phyloP scores from a whole-genome alignment of 2,113 vertebrate species.

The Ammospiza nelsoni region DNA sequence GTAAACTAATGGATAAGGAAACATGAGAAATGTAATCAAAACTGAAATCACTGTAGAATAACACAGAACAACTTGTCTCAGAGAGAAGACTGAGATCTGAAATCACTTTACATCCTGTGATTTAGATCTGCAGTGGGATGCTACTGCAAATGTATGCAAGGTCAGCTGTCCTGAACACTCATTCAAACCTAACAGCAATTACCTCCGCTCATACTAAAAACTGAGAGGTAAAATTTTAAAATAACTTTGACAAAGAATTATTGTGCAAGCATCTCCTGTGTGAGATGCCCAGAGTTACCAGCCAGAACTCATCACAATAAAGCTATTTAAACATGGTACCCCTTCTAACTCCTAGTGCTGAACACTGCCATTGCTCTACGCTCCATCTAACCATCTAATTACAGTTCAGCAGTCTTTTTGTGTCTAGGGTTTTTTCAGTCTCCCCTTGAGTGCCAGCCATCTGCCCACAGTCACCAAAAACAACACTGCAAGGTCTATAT shows the following conservation, averaged over 20 bases:
- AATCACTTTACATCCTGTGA: background rate
- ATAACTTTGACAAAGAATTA: conserved; percentile 35
- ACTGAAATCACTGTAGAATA: background rate
- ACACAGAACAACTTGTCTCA: background rate
- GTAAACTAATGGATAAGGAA: conserved; percentile 26
- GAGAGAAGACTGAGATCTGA: background rate
- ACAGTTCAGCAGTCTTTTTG: conserved; percentile 45
- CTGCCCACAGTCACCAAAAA: conserved; percentile 46
- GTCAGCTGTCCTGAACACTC: background rate
- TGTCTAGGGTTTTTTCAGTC: conserved; percentile 27
- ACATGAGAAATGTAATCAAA: conserved; percentile 16
- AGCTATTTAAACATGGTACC: background rate
- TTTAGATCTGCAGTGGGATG: background rate
- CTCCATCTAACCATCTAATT: conserved; percentile 54
- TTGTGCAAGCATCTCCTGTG: background rate
- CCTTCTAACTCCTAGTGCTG: conserved; percentile 29
- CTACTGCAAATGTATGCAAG: background rate
- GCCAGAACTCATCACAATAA: conserved; percentile 22
- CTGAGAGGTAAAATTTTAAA: background rate
- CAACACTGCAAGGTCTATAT: background rate
- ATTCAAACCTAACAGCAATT: background rate
- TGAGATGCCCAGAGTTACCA: conserved; percentile 8
- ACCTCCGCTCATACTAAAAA: conserved; percentile 2
- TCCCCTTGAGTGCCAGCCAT: conserved; percentile 55
- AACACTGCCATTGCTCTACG: conserved; percentile 38